Base-by-base conservation (phyloP, 2,797 vertebrate genomes). In the Poecilia gillii region DNA sequence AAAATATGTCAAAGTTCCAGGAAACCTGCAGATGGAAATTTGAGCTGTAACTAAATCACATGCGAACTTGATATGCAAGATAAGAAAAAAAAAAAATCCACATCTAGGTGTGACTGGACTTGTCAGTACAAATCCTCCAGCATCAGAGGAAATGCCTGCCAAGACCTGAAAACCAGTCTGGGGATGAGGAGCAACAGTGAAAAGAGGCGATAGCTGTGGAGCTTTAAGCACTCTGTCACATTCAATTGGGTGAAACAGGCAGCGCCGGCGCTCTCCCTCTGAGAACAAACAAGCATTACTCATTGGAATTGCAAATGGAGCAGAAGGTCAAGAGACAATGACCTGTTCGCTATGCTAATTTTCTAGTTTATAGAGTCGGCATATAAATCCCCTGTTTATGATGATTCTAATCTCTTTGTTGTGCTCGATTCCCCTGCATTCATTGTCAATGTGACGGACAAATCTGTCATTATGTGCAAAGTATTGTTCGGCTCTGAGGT, bases 311-410 rank as follows among this genome's bases (percentile, higher is more conserved):
- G 93, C 93, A 95, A 94, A 96, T 94, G 31, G 59, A 81, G 81
- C 81, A 25, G 90, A 94, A 95, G 94, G 94, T 93, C 89, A 91
- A 90, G 90, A 93, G 93, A 93, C 88, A 83, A 87, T 91, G 94
- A 95, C 93, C 93, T 90, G 81, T 89, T 75, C 72, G 83, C 88
- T 83, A 91, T 90, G 90, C 91, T 95, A 92, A 95, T 95, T 90
- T 91, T 72, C 82, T 77, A 84, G 82, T 92, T 91, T 93, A 92
- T 91, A 90, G 91, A 92, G 89, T 91, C 51, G 28, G 91, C 94
- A 95, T 93, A 94, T 91, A 95, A 95, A 96, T 93, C 86, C 87
- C 93, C 93, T 94, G 86, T 95, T 96, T 95, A 93, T 92, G 90
- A 93, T 89, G 90, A 92, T 88, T 93, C 89, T 88, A 91, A 92